Conservation (phyloP, 2,797 vertebrate species). For the Morus bassanus region DNA sequence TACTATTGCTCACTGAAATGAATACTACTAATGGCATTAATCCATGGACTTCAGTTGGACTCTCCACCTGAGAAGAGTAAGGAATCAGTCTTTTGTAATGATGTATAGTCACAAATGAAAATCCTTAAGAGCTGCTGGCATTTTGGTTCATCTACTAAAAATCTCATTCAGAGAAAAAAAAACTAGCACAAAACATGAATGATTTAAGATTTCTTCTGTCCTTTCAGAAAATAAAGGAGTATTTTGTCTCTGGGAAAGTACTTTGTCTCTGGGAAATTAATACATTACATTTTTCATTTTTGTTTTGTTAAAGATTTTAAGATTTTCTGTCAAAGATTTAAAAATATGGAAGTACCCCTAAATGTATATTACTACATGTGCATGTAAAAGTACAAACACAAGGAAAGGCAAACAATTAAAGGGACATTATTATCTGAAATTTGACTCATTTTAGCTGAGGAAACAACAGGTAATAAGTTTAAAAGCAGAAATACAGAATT, state of each 20-base stretch:
- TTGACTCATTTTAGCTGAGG: background rate
- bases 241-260: background rate
- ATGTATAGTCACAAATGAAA: background rate
- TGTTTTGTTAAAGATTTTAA: background rate
- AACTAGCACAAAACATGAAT: background rate
- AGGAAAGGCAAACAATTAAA: background rate
- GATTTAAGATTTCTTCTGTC: background rate
- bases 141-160: background rate
- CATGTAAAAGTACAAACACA: background rate
- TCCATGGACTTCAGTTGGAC: background rate
- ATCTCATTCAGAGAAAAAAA: background rate
- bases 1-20: background rate
- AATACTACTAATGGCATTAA: conserved; percentile 14
- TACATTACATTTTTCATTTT: background rate
- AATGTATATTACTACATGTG: background rate
- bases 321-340: background rate
- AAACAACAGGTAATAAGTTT: background rate
- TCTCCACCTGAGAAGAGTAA: background rate
- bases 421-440: background rate
- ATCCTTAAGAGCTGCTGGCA: background rate
- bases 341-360: accelerated
- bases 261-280: background rate
- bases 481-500: background rate
- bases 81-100: background rate
- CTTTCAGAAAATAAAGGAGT: background rate